These are phyloP conservation scores for Cerastis rubricosa DNA, from an alignment of 2,888 invertebrate genomes.

Conservation along the genomic window DNA sequence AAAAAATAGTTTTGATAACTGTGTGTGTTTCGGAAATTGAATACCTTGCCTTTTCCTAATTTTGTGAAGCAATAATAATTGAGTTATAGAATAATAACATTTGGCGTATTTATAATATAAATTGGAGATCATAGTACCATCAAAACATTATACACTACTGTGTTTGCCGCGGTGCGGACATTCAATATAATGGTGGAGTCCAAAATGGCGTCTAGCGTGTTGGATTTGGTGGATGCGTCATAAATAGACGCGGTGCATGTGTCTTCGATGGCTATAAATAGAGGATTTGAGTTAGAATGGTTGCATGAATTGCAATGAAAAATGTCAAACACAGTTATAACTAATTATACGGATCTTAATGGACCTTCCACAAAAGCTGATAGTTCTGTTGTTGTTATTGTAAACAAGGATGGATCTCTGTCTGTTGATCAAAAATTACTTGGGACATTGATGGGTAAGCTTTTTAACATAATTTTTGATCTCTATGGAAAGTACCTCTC, in stretches of 20 bases:
- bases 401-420: constrained; percentile 96
- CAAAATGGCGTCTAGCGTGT: constrained; percentile 89
- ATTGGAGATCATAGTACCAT: neutral
- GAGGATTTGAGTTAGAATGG: constrained; percentile 81
- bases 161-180: constrained; percentile 59
- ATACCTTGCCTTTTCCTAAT: constrained; percentile 20
- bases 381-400: constrained; percentile 95
- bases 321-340: constrained; percentile 90
- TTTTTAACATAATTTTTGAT: neutral
- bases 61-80: constrained; percentile 34
- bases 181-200: constrained; percentile 70
- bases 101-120: constrained; percentile 14
- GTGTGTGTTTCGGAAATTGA: constrained; percentile 58
- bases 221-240: constrained; percentile 81
- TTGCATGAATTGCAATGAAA: constrained; percentile 81
- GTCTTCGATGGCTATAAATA: constrained; percentile 86
- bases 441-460: constrained; percentile 94
- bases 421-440: constrained; percentile 95
- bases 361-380: constrained; percentile 90
- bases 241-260: constrained; percentile 87
- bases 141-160: constrained; percentile 18
- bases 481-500: neutral
- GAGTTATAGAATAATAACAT: constrained; percentile 1
- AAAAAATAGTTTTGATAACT: constrained; percentile 35
- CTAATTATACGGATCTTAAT: constrained; percentile 89